Evolutionary conservation across 1,140 invertebrate genomes (phyloP).

Genomic region (Ceratina australensis): DNA sequence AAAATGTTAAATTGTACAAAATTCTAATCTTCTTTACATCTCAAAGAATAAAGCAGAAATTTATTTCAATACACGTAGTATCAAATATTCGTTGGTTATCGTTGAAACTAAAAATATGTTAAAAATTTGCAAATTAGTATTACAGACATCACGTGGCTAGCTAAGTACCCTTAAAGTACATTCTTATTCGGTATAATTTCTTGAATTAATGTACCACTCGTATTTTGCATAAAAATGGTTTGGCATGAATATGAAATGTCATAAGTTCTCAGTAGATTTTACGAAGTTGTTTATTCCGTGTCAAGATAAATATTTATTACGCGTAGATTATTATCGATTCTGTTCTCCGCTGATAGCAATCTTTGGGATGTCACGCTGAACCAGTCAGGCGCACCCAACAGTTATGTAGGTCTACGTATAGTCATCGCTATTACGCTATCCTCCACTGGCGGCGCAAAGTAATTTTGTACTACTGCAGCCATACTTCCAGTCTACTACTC

Average conservation of each 20-base stretch:
- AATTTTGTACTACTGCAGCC: slow-evolving; percentile 29
- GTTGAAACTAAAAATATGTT: too few species aligned
- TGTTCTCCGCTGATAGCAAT: background rate
- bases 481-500: background rate
- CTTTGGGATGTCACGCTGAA: slow-evolving; percentile 20
- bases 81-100: too few species aligned
- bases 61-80: too few species aligned
- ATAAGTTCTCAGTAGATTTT: background rate
- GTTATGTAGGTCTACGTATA: too few species aligned
- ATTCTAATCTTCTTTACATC: too few species aligned
- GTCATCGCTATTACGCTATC: slow-evolving; percentile 11
- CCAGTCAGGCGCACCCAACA: slow-evolving; percentile 30
- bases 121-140: too few species aligned
- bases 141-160: too few species aligned
- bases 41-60: too few species aligned
- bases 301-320: background rate
- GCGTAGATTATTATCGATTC: slow-evolving; percentile 4
- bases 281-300: background rate
- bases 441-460: slow-evolving; percentile 7
- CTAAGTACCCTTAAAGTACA: too few species aligned
- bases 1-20: too few species aligned
- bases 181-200: too few species aligned
- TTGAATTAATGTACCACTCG: background rate
- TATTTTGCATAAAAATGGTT: background rate
- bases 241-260: too few species aligned